These are phyloP conservation scores for Parnassius mnemosyne DNA, from an alignment of 2,888 invertebrate species.

Conservation along the genomic window DNA sequence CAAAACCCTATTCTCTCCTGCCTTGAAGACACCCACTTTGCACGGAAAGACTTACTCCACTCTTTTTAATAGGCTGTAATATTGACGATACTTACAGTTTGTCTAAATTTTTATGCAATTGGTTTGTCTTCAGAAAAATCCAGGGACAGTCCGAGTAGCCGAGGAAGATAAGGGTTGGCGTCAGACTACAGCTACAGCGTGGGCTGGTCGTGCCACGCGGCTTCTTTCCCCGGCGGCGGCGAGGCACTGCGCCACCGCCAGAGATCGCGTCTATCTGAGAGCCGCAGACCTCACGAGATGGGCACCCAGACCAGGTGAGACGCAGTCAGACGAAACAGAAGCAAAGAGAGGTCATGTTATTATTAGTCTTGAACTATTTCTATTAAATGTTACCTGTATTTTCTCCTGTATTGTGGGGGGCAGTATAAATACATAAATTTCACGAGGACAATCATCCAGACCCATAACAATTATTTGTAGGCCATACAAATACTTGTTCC, in stretches of 20 bases:
- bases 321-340: constrained; percentile 13
- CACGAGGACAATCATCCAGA: no score
- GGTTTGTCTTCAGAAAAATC: constrained; percentile 81
- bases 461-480: no score
- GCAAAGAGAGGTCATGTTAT: no score
- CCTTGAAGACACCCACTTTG: no score
- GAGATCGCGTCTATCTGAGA: constrained; percentile 87
- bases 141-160: constrained; percentile 91
- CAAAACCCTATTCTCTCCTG: no score
- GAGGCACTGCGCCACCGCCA: constrained; percentile 88
- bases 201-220: constrained; percentile 86
- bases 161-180: constrained; percentile 94
- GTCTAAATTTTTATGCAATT: not conserved
- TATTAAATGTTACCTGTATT: no score
- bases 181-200: constrained; percentile 91
- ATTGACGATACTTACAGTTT: not conserved
- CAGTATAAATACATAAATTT: no score
- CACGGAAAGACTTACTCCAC: no score
- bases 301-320: constrained; percentile 87
- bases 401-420: no score
- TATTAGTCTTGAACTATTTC: no score
- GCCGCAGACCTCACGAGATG: constrained; percentile 89
- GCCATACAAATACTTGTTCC: no score
- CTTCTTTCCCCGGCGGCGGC: constrained; percentile 81
- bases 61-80: no score